Evolutionary conservation across 2,797 vertebrate species (phyloP), one percentile per base, ranked within the genome.

Genomic region (Chelon auratus): DNA sequence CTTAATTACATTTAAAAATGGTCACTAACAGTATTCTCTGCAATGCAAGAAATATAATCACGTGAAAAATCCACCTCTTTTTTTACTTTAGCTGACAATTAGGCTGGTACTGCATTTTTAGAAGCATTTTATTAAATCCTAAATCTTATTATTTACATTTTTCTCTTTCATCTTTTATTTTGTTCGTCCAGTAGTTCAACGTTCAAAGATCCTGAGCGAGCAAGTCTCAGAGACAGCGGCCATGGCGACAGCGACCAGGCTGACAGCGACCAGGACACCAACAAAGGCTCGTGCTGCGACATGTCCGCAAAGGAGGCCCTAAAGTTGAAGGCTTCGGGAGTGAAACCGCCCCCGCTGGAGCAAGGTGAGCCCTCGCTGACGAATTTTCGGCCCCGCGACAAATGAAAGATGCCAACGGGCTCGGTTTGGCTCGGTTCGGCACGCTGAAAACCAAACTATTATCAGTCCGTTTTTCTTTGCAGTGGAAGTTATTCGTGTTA

Each of bases 251-350:
- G 97, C 78, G 97, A 99, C 95, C 97, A 99, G 94, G 98, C 97
- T 68, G 98, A 99, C 95, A 99, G 97, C 78, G 98, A 99, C 95
- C 98, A 99, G 94, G 98, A 99, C 95, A 99, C 98, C 93, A 99
- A 99, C 95, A 99, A 99, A 96, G 97, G 98, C 93, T 99, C 98
- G 92, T 99, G 97, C 95, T 99, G 97, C 78, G 98, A 99, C 92
- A 99, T 99, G 98, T 97, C 97, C 78, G 97, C 97, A 88, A 99
- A 98, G 91, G 98, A 99, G 86, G 97, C 98, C 76, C 97, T 99
- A 90, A 99, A 99, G 94, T 95, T 99, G 94, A 99, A 98, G 95
- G 96, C 97, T 48, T 94, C 96, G 69, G 96, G 97, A 68, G 92
- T 97, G 87, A 98, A 97, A 94, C 97, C 96, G 75, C 97, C 97